Conservation (phyloP, 2,797 vertebrate species). For the Oreortyx pictus region DNA sequence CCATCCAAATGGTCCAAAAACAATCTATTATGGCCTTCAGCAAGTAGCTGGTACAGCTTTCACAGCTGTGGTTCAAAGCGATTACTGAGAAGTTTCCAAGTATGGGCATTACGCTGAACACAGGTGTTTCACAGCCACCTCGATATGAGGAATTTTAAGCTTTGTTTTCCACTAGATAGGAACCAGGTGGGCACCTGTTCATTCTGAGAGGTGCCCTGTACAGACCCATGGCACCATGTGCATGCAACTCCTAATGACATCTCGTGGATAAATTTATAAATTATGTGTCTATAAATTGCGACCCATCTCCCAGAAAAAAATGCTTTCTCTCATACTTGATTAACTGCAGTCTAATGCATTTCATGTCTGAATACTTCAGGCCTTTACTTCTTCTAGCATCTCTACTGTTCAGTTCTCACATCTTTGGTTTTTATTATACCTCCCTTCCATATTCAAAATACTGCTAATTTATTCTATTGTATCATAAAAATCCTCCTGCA, state of each 20-base stretch:
- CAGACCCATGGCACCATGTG: background rate
- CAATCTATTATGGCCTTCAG: background rate
- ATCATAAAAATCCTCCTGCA: slow-evolving; percentile 14
- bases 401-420: slow-evolving; percentile 13
- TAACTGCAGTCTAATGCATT: background rate
- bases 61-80: background rate
- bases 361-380: slow-evolving; percentile 6
- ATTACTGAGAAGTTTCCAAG: background rate
- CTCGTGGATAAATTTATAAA: background rate
- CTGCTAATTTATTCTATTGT: slow-evolving; percentile 55
- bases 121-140: background rate
- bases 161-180: background rate
- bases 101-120: background rate
- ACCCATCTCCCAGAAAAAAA: background rate
- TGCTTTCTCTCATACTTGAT: background rate
- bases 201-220: background rate
- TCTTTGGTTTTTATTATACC: slow-evolving; percentile 15
- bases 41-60: background rate
- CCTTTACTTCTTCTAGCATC: background rate
- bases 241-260: background rate
- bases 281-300: background rate
- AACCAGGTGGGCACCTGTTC: background rate
- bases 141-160: background rate
- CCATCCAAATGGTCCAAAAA: background rate
- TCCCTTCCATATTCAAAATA: slow-evolving; percentile 49